A percentile compares a stretch with the other conserved stretches of the same genome.
phyloP scores from a whole-genome alignment of 1,140 invertebrate genomes.

The Tribolium madens region DNA sequence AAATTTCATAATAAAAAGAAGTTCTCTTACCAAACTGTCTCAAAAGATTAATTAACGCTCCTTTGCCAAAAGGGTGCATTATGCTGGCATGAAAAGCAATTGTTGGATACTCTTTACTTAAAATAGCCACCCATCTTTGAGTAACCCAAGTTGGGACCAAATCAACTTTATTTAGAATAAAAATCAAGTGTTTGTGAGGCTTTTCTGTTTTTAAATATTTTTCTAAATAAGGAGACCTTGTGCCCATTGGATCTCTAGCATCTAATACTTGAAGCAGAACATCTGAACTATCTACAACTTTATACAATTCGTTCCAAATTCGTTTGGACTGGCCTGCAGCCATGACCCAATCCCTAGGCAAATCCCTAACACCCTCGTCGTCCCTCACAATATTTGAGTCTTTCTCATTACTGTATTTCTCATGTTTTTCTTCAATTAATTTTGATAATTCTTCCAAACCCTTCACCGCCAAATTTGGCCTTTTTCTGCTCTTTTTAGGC shows the following conservation, averaged over 20 bases:
- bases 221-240: conserved; percentile 93
- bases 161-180: conserved; percentile 96
- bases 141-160: conserved; percentile 98
- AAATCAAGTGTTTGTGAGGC: conserved; percentile 94
- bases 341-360: conserved; percentile 88
- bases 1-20: neutral
- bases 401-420: conserved; percentile 82
- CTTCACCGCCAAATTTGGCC: conserved; percentile 84
- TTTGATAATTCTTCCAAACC: conserved; percentile 80
- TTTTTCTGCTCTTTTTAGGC: conserved; percentile 91
- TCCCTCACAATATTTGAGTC: conserved; percentile 88
- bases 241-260: conserved; percentile 95
- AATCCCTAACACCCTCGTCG: conserved; percentile 82
- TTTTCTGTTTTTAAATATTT: conserved; percentile 91
- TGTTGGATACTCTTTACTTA: conserved; percentile 96
- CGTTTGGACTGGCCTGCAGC: conserved; percentile 94
- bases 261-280: conserved; percentile 95
- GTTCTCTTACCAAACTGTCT: conserved; percentile 85
- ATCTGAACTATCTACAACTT: conserved; percentile 99
- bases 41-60: conserved; percentile 95
- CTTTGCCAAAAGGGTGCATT: conserved; percentile 99
- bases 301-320: conserved; percentile 99
- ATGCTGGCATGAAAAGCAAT: conserved; percentile 98
- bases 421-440: conserved; percentile 75
- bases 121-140: conserved; percentile 92